Conservation (phyloP, 2,797 vertebrate species). For the Centropyge bicolor region DNA sequence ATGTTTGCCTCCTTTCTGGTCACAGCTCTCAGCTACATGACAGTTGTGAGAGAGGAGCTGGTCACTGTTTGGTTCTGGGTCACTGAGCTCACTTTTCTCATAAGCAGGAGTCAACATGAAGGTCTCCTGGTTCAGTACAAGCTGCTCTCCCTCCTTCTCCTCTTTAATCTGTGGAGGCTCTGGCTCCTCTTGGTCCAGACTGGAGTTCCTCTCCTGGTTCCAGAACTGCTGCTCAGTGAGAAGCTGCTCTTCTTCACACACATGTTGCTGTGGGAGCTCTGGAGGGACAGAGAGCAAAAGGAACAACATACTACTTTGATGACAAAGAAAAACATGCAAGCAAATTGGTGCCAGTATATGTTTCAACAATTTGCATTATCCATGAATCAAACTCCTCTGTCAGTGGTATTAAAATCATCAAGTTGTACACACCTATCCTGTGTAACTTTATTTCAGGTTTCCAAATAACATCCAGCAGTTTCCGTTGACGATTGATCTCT, state of each 20-base stretch:
- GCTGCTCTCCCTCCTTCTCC: conserved; percentile 35
- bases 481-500: conserved; percentile 36
- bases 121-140: conserved; percentile 7
- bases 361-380: too few relatives aligned
- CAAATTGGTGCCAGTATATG: too few relatives aligned
- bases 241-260: too few relatives aligned
- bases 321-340: too few relatives aligned
- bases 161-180: conserved; percentile 25
- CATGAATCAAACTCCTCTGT: too few relatives aligned
- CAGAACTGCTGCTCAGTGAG: too few relatives aligned
- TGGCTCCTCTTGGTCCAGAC: too few relatives aligned
- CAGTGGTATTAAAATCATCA: not conserved
- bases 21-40: not conserved
- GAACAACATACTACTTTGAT: too few relatives aligned
- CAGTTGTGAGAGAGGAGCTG: not conserved
- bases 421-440: conserved; percentile 7
- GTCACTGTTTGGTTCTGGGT: not conserved
- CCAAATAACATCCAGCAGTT: conserved; percentile 19
- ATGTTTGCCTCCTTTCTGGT: not conserved
- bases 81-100: not conserved
- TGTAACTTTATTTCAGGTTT: conserved; percentile 25
- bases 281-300: too few relatives aligned
- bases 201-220: too few relatives aligned
- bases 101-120: not conserved
- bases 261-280: too few relatives aligned